phyloP scores from a whole-genome alignment of 2,888 invertebrate species.

The Nephrotoma guestfalica region DNA sequence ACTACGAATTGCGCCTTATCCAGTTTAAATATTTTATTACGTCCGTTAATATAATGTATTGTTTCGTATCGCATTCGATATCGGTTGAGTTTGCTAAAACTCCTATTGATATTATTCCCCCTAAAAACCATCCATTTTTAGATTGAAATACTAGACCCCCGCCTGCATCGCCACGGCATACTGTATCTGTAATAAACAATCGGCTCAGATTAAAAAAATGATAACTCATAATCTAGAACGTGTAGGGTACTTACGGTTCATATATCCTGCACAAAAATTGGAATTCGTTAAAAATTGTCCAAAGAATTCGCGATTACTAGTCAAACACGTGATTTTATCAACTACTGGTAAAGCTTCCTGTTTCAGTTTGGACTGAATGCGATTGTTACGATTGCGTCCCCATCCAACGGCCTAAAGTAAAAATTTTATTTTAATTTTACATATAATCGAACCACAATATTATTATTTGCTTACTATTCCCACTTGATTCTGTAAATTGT shows the following conservation, averaged over 20 bases:
- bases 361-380: slow-evolving; percentile 11
- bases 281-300: slow-evolving; percentile 7
- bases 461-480: not conserved
- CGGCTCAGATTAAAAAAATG: not conserved
- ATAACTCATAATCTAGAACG: no score
- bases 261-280: slow-evolving; percentile 13
- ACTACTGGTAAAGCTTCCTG: slow-evolving; percentile 24
- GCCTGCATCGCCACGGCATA: slow-evolving; percentile 39
- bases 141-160: slow-evolving; percentile 30
- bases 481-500: not conserved
- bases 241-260: slow-evolving; percentile 8
- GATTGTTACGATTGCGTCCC: slow-evolving; percentile 24
- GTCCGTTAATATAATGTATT: slow-evolving; percentile 36
- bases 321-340: slow-evolving; percentile 21
- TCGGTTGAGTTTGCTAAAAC: slow-evolving; percentile 15
- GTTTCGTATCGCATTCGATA: slow-evolving; percentile 30
- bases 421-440: not conserved
- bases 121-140: slow-evolving; percentile 7
- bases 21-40: slow-evolving; percentile 23
- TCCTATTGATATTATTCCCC: slow-evolving; percentile 13
- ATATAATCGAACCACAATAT: not conserved
- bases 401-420: slow-evolving; percentile 19
- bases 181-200: slow-evolving; percentile 17
- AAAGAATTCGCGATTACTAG: slow-evolving; percentile 13
- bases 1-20: slow-evolving; percentile 15